A percentile compares a stretch with the other conserved stretches of the same genome.
phyloP scores from a whole-genome alignment of 2,888 invertebrate species.

The Lydus trimaculatus region DNA sequence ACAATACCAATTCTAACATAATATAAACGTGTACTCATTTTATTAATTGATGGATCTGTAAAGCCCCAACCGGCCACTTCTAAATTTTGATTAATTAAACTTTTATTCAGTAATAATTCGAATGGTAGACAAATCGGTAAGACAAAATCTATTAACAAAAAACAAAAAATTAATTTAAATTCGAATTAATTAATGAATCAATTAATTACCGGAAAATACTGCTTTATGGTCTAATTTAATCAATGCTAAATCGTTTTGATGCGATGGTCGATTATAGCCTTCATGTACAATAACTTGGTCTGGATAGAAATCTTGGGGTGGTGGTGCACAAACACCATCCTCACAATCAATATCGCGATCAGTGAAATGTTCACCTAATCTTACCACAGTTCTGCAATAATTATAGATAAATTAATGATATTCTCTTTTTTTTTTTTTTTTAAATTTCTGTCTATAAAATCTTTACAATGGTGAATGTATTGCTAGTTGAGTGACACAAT shows the following conservation, averaged over 20 bases:
- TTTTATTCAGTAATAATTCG: slow-evolving; percentile 54
- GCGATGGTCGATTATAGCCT: slow-evolving; percentile 13
- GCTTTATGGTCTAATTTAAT: slow-evolving; percentile 50
- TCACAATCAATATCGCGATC: slow-evolving; percentile 47
- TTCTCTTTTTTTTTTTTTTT: too few relatives aligned
- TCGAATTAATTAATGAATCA: neutral
- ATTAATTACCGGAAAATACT: slow-evolving; percentile 48
- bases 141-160: slow-evolving; percentile 62
- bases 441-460: neutral
- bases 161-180: slow-evolving; percentile 12
- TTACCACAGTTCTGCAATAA: slow-evolving; percentile 42
- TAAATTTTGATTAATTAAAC: slow-evolving; percentile 58
- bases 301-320: slow-evolving; percentile 56
- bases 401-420: neutral
- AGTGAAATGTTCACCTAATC: slow-evolving; percentile 48
- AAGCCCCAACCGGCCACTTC: slow-evolving; percentile 66
- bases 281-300: slow-evolving; percentile 29
- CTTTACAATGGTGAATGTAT: neutral
- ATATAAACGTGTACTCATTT: slow-evolving; percentile 49
- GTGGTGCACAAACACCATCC: slow-evolving; percentile 53
- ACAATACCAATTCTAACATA: slow-evolving; percentile 53
- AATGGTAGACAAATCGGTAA: slow-evolving; percentile 67
- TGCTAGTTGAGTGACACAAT: slow-evolving; percentile 51
- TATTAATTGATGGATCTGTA: slow-evolving; percentile 37
- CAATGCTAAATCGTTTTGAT: slow-evolving; percentile 58